Base-by-base conservation (phyloP, 2,888 invertebrate species). In the Drosophila ezoana region DNA sequence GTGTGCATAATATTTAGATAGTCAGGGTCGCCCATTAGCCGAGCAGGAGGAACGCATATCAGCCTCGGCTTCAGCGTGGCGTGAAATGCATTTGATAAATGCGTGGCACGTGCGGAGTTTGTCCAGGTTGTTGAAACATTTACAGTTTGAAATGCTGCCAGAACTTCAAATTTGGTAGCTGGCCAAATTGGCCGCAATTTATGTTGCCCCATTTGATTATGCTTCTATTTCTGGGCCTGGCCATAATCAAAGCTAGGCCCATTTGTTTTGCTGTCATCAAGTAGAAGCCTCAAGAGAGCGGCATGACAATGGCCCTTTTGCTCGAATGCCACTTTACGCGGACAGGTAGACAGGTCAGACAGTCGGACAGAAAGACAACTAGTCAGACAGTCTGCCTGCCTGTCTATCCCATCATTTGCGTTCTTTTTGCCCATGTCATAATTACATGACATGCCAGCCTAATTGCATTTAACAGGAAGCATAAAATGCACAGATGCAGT, bases 391-490 rank as follows among this genome's bases (percentile, higher is more conserved):
- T 18, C 60, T 44, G 52, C 47, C 57, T 62, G 53, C 14, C 58
- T 44, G 40, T 45, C 23, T 51, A 35, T 59, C 16, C 44, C 47
- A 58, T 62, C 40, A 62, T 66, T 79, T 76, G 58, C 45, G 56
- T 69, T 78, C 65, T 81, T 71, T 70, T 68, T 79, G 75, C 65
- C 62, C 63, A 47, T 71, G 69, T 70, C 70, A 76, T 81, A 81
- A 76, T 81, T 81, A 81, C 80, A 63, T 72, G 81, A 81, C 76
- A 72, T 79, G 76, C 35, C 53, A 59, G 76, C 70, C 54, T 79
- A 81, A 81, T 81, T 81, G 81, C 79, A 70, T 57, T 72, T 70
- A 72, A 76, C 81, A 79, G 81, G 81, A 81, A 81, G 63, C 71
- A 67, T 53, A 62, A 52, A 69, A 61, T 51, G 71, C 59, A 62